Percentiles rank a stretch among this genome's conserved stretches.
Evolutionary conservation across 2,113 vertebrate genomes (phyloP).

Genomic region (Zeus faber): DNA sequence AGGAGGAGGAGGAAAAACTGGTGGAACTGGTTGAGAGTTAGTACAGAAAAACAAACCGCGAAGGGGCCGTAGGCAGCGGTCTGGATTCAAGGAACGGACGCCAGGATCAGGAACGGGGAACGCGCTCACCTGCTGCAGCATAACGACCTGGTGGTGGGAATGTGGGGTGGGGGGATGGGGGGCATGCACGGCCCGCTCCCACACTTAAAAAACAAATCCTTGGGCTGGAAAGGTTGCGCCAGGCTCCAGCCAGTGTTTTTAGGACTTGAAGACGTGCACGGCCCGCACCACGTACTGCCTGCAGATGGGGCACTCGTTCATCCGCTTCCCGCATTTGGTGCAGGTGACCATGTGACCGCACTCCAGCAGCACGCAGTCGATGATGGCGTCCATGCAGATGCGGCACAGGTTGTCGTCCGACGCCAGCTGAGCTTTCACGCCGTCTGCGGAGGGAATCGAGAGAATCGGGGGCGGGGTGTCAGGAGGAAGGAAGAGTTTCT

Average conservation of each 20-base stretch:
- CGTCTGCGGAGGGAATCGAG: constrained; percentile 74
- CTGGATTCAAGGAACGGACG: too few relatives aligned
- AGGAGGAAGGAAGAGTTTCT: too few relatives aligned
- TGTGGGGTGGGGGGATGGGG: too few relatives aligned
- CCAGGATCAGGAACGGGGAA: too few relatives aligned
- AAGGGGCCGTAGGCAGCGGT: too few relatives aligned
- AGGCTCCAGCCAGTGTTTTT: too few relatives aligned
- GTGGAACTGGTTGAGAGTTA: constrained; percentile 25
- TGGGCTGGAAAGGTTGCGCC: too few relatives aligned
- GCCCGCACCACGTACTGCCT: constrained; percentile 95
- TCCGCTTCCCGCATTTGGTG: constrained; percentile 95
- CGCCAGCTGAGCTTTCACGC: constrained; percentile 81
- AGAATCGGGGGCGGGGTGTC: too few relatives aligned
- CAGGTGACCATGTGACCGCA: constrained; percentile 99
- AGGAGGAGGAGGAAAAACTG: constrained; percentile 6
- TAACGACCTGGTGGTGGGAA: too few relatives aligned
- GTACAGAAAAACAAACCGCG: background rate
- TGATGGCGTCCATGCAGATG: constrained; percentile 97
- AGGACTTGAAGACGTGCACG: constrained; percentile 97
- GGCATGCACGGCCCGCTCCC: too few relatives aligned
- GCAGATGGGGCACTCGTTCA: constrained; percentile 99
- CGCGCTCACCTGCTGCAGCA: too few relatives aligned
- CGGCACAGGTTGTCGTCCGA: constrained; percentile 90
- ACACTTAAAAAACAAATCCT: too few relatives aligned
- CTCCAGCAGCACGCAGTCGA: constrained; percentile 95